phyloP scores from a whole-genome alignment of 1,140 invertebrate species.

The Intoshia linei region DNA sequence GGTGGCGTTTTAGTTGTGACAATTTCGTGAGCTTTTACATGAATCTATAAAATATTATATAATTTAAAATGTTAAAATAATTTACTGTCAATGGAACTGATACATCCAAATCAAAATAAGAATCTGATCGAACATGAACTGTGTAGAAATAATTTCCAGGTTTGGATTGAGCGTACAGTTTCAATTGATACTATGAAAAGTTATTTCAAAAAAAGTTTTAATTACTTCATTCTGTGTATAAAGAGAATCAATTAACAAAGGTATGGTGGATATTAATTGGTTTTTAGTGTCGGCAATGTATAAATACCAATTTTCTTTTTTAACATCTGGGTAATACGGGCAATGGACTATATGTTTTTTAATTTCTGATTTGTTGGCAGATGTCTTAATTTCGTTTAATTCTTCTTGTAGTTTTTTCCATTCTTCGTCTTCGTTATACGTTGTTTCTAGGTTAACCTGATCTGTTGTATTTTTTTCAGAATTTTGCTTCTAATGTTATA shows the following conservation, averaged over 20 bases:
- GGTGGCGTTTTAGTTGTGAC: too few species aligned
- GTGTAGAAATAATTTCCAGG: slow-evolving; percentile 62
- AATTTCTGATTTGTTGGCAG: not conserved
- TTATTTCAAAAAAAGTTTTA: not conserved
- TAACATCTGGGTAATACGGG: slow-evolving; percentile 30
- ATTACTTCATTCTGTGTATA: not conserved
- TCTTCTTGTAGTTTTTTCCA: slow-evolving; percentile 3
- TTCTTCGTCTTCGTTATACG: slow-evolving; percentile 6
- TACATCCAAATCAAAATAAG: slow-evolving; percentile 36
- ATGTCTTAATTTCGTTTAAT: not conserved
- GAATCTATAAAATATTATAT: too few species aligned
- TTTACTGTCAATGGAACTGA: too few species aligned
- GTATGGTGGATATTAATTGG: slow-evolving; percentile 48
- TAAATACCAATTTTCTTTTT: slow-evolving; percentile 97
- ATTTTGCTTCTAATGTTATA: slow-evolving; percentile 10
- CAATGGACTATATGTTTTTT: not conserved
- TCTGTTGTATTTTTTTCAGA: too few species aligned
- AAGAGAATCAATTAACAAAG: slow-evolving; percentile 16
- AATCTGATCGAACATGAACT: slow-evolving; percentile 70
- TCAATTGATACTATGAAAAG: slow-evolving; percentile 41
- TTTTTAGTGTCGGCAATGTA: slow-evolving; percentile 77
- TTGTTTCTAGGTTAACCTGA: too few species aligned
- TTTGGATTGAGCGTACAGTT: slow-evolving; percentile 70
- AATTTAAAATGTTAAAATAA: too few species aligned
- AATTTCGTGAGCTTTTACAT: too few species aligned